Evolutionary conservation across 2,888 invertebrate genomes (phyloP).

Genomic region (Scaptomyza tumidula): DNA sequence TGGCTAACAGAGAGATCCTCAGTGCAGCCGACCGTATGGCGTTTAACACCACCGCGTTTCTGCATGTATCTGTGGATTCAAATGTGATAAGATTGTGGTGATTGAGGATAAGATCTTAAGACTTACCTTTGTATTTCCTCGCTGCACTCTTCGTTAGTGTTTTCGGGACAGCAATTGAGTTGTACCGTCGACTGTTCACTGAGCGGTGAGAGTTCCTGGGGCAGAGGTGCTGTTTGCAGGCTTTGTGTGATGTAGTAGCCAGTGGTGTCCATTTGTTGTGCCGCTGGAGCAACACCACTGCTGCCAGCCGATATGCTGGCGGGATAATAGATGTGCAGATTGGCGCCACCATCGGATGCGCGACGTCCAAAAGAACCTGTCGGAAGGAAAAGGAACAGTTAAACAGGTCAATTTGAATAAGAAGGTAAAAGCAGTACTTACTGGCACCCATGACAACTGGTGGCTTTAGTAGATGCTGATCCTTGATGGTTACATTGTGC

Average conservation of each 20-base stretch:
- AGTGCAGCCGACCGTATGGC: conserved; percentile 92
- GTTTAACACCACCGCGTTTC: conserved; percentile 89
- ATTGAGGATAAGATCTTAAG: rapidly evolving
- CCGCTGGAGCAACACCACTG: conserved; percentile 48
- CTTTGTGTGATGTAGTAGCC: conserved; percentile 74
- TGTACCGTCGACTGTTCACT: conserved; percentile 65
- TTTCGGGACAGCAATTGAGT: conserved; percentile 62
- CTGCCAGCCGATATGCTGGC: conserved; percentile 83
- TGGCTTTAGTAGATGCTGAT: conserved; percentile 97
- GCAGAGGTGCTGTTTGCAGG: conserved; percentile 48
- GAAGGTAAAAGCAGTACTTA: conserved; percentile 80
- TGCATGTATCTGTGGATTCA: conserved; percentile 89
- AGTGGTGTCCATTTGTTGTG: conserved; percentile 69
- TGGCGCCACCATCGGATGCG: conserved; percentile 98
- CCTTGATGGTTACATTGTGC: conserved; percentile 94
- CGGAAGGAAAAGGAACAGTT: rapidly evolving
- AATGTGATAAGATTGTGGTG: background rate
- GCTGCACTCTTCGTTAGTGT: conserved; percentile 80
- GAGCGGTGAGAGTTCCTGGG: conserved; percentile 59
- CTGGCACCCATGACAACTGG: conserved; percentile 94
- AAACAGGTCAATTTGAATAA: background rate
- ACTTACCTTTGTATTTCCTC: conserved; percentile 84
- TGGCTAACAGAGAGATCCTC: conserved; percentile 86
- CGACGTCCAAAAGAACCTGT: conserved; percentile 92
- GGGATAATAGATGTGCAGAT: conserved; percentile 90